A percentile compares a stretch with the other conserved stretches of the same genome.
Conservation (phyloP, 2,888 invertebrate species). For the Polyploca ridens region DNA sequence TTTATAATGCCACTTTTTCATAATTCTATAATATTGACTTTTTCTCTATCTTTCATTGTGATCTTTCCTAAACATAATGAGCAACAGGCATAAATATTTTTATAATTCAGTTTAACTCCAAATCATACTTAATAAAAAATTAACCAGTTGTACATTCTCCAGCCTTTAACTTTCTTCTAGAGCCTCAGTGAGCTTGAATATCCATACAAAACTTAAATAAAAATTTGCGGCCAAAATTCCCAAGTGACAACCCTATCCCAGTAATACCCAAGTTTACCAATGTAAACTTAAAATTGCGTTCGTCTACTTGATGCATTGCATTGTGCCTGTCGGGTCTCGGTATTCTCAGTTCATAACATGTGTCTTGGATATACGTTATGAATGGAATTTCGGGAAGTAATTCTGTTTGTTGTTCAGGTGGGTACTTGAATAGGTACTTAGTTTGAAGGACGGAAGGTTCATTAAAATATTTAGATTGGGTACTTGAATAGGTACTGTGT, state of each 20-base stretch:
- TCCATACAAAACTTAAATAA: too few species aligned
- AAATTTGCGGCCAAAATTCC: not conserved
- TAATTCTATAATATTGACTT: too few species aligned
- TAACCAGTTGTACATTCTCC: too few species aligned
- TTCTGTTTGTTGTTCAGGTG: not conserved
- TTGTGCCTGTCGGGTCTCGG: not conserved
- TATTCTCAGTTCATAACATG: not conserved
- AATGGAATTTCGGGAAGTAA: not conserved
- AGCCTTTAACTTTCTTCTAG: not conserved
- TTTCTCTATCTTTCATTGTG: too few species aligned
- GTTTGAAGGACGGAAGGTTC: too few species aligned
- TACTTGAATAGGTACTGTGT: too few species aligned
- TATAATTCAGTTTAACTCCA: too few species aligned
- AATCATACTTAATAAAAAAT: too few species aligned
- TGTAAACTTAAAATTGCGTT: conserved; percentile 28
- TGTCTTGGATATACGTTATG: not conserved
- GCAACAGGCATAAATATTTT: too few species aligned
- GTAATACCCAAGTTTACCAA: conserved; percentile 27
- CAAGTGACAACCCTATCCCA: not conserved
- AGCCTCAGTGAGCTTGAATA: not conserved
- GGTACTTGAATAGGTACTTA: not conserved
- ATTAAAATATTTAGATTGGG: too few species aligned
- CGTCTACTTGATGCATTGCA: conserved; percentile 13
- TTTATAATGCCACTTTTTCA: too few species aligned
- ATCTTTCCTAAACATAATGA: too few species aligned